Evolutionary conservation across 2,888 invertebrate species (phyloP).

Genomic region (Pachymerium ferrugineum): DNA sequence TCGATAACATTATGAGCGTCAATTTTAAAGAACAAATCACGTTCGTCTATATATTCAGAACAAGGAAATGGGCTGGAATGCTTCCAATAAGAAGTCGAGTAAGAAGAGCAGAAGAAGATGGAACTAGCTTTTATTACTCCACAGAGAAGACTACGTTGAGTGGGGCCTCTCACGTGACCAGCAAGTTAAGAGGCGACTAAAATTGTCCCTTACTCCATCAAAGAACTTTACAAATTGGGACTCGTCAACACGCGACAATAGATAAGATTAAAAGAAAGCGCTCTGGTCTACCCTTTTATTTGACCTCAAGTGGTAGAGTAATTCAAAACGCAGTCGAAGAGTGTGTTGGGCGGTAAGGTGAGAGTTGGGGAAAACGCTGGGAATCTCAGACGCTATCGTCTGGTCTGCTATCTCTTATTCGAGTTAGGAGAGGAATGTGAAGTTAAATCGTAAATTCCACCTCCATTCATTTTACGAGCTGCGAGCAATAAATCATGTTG

Average conservation of each 20-base stretch:
- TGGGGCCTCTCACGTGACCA: conserved; percentile 17
- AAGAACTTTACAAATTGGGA: conserved; percentile 22
- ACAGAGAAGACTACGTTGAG: not conserved
- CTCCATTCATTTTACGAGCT: not conserved
- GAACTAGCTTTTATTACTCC: conserved; percentile 17
- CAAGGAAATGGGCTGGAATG: not conserved
- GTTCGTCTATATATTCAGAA: not conserved
- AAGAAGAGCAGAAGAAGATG: conserved; percentile 7
- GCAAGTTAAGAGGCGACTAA: conserved; percentile 27
- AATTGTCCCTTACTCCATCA: conserved; percentile 19
- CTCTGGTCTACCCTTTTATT: not conserved
- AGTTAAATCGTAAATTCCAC: conserved; percentile 14
- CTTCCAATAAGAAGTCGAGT: conserved; percentile 20
- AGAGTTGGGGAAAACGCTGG: not conserved
- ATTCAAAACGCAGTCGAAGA: not conserved
- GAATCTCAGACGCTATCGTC: not conserved
- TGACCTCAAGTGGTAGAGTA: conserved; percentile 17
- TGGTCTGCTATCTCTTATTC: not conserved
- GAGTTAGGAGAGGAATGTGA: not conserved
- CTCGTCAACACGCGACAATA: not conserved
- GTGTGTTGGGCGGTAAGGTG: not conserved
- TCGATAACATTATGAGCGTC: not conserved
- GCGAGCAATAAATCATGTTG: not conserved
- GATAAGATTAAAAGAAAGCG: not conserved
- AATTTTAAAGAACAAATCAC: conserved; percentile 15